A percentile compares a stretch with the other conserved stretches of the same genome.
Evolutionary conservation across 2,888 invertebrate species (phyloP).

Genomic region (Actias luna): DNA sequence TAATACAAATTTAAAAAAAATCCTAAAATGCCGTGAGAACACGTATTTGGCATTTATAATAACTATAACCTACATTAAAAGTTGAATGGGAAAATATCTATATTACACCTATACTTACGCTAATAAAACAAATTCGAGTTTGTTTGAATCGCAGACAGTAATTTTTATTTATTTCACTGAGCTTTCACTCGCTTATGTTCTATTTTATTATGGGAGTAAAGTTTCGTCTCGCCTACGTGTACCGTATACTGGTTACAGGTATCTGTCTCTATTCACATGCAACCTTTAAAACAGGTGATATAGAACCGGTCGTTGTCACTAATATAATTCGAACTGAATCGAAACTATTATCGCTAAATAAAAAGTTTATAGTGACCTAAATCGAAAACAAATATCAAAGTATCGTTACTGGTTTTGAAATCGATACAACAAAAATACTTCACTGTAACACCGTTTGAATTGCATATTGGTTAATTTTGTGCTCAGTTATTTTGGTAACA

Average conservation of each 20-base stretch:
- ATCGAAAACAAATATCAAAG: background rate
- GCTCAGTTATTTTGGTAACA: conserved; percentile 72
- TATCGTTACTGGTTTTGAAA: background rate
- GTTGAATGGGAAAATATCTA: background rate
- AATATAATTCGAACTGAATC: background rate
- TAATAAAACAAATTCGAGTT: background rate
- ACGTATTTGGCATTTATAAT: background rate
- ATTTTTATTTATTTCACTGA: background rate
- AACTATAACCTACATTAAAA: background rate
- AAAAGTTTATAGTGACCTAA: background rate
- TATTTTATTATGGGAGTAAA: background rate
- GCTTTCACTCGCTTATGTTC: background rate
- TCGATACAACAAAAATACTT: background rate
- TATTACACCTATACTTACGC: background rate
- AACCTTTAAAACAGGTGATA: background rate
- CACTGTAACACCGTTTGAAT: conserved; percentile 30
- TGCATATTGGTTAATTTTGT: conserved; percentile 39
- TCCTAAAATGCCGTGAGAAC: background rate
- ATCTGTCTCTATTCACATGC: background rate
- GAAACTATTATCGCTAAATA: background rate
- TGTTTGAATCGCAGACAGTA: background rate
- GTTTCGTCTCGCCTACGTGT: background rate
- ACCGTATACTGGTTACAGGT: background rate
- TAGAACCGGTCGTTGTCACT: background rate
- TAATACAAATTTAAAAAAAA: background rate